phyloP scores from a whole-genome alignment of 2,888 invertebrate species.

The Phengaris arion region DNA sequence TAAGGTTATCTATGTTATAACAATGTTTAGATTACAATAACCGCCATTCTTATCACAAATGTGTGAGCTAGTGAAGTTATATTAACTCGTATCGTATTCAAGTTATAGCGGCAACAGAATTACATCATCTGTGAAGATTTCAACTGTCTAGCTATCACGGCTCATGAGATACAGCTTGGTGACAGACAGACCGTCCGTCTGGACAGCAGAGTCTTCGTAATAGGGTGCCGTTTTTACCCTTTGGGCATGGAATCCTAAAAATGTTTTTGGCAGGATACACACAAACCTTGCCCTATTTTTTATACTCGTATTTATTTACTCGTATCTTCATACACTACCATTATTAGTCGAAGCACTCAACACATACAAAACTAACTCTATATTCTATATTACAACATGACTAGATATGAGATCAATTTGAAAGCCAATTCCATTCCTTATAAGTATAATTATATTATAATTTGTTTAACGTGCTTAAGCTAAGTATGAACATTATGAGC shows the following conservation, averaged over 20 bases:
- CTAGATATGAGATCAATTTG: conserved; percentile 63
- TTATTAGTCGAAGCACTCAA: neutral
- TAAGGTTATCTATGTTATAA: neutral
- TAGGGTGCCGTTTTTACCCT: too few relatives aligned
- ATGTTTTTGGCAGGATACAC: too few relatives aligned
- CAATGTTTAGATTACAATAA: neutral
- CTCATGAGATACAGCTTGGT: too few relatives aligned
- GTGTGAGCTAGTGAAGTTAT: too few relatives aligned
- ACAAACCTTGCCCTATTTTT: neutral
- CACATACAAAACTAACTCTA: conserved; percentile 18
- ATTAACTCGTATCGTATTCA: too few relatives aligned
- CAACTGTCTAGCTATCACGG: too few relatives aligned
- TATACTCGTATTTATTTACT: neutral
- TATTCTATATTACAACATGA: conserved; percentile 38
- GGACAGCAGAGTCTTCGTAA: too few relatives aligned
- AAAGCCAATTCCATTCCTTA: conserved; percentile 54
- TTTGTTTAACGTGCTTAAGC: conserved; percentile 10
- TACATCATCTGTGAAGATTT: too few relatives aligned
- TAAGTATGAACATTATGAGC: conserved; percentile 28
- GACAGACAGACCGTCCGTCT: too few relatives aligned
- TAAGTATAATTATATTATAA: conserved; percentile 31
- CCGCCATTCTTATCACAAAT: too few relatives aligned
- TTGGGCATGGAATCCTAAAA: too few relatives aligned
- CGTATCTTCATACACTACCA: neutral
- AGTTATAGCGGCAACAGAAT: too few relatives aligned